Percentiles rank a stretch among this genome's conserved stretches.
These are phyloP conservation scores for Ophion slaviceki DNA, from an alignment of 2,888 invertebrate genomes.

Conservation along the genomic window DNA sequence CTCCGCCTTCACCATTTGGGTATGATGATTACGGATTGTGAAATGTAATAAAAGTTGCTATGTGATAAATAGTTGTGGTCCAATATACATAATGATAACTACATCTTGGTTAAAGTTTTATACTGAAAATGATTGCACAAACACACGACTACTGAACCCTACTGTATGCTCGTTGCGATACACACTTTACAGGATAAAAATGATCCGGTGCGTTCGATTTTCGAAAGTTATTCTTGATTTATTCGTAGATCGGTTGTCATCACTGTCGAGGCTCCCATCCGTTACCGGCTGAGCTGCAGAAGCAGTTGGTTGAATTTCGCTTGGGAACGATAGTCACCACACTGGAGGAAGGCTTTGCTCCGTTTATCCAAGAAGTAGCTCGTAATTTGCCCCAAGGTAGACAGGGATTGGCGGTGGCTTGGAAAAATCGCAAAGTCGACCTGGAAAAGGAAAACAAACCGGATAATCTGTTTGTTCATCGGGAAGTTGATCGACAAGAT, in stretches of 20 bases:
- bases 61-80: too few species aligned
- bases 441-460: slow-evolving; percentile 67
- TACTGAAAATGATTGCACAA: too few species aligned
- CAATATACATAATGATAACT: too few species aligned
- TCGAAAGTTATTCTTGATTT: neutral
- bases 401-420: slow-evolving; percentile 79
- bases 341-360: slow-evolving; percentile 74
- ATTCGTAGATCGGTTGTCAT: slow-evolving; percentile 79
- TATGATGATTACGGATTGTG: too few species aligned
- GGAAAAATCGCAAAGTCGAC: slow-evolving; percentile 74
- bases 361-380: slow-evolving; percentile 75
- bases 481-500: slow-evolving; percentile 78
- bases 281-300: slow-evolving; percentile 75
- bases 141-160: too few species aligned
- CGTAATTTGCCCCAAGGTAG: slow-evolving; percentile 75
- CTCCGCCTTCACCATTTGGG: too few species aligned
- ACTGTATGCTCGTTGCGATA: neutral
- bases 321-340: slow-evolving; percentile 76
- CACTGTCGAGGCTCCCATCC: slow-evolving; percentile 80
- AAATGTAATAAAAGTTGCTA: too few species aligned
- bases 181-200: neutral
- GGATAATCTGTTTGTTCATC: slow-evolving; percentile 76
- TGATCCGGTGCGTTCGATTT: neutral
- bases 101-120: too few species aligned
- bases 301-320: slow-evolving; percentile 77